phyloP scores from a whole-genome alignment of 92 coral and sea anemone genomes.

The Plumapathes pennacea region DNA sequence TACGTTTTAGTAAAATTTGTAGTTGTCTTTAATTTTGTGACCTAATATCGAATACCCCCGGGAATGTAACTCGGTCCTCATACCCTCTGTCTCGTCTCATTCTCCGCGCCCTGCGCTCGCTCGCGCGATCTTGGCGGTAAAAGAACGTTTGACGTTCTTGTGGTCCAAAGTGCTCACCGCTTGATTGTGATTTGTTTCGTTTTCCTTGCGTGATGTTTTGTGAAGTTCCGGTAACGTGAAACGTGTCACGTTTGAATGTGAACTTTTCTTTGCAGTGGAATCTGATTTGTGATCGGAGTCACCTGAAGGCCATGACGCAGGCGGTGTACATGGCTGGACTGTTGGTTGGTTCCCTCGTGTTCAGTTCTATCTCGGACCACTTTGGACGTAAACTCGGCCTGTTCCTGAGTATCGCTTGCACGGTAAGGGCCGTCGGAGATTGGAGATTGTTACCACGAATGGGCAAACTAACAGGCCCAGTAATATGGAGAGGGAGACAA shows the following conservation, averaged over 20 bases:
- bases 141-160: too few relatives aligned
- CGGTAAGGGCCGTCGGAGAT: slow-evolving; percentile 19
- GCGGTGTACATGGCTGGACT: slow-evolving; percentile 49
- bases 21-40: too few relatives aligned
- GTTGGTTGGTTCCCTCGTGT: slow-evolving; percentile 36
- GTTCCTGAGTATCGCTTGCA: slow-evolving; percentile 30
- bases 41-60: too few relatives aligned
- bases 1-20: too few relatives aligned
- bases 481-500: neutral
- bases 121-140: too few relatives aligned
- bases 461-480: neutral
- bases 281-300: slow-evolving; percentile 22
- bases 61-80: too few relatives aligned
- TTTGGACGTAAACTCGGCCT: slow-evolving; percentile 43
- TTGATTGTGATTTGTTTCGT: neutral
- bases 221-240: too few relatives aligned
- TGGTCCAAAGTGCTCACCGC: neutral
- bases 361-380: slow-evolving; percentile 45
- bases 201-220: too few relatives aligned
- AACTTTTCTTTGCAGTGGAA: slow-evolving; percentile 29
- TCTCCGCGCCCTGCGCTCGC: too few relatives aligned
- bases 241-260: too few relatives aligned
- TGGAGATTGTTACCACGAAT: too few relatives aligned
- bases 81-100: too few relatives aligned
- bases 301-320: slow-evolving; percentile 46